Evolutionary conservation across 1,140 invertebrate species (phyloP).

Genomic region (Ericerus pela): DNA sequence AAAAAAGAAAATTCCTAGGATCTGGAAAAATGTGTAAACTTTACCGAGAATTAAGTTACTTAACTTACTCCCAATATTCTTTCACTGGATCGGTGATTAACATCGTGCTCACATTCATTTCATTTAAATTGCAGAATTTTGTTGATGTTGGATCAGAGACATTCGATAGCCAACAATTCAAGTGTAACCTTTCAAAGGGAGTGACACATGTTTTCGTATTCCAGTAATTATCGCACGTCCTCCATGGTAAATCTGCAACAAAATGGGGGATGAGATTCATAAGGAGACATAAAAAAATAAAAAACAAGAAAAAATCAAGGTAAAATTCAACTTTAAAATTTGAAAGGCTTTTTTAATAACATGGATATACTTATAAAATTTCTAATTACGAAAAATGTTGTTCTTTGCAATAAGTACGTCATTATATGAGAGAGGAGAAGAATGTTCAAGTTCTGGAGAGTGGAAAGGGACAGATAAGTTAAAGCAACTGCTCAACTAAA

Average conservation of each 20-base stretch:
- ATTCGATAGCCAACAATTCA: slow-evolving; percentile 58
- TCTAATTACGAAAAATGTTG: too few relatives aligned
- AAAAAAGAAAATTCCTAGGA: too few relatives aligned
- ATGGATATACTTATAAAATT: too few relatives aligned
- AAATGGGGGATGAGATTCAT: neutral
- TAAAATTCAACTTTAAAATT: too few relatives aligned
- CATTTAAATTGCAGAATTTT: slow-evolving; percentile 48
- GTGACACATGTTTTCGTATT: slow-evolving; percentile 71
- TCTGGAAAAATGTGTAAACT: too few relatives aligned
- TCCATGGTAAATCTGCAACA: slow-evolving; percentile 77
- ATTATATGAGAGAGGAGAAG: too few relatives aligned
- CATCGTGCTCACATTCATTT: slow-evolving; percentile 47
- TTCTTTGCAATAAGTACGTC: neutral
- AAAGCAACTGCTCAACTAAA: too few relatives aligned
- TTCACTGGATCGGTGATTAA: slow-evolving; percentile 76
- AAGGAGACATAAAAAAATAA: too few relatives aligned
- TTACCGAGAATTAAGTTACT: too few relatives aligned
- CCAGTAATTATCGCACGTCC: slow-evolving; percentile 87
- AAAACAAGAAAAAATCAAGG: too few relatives aligned
- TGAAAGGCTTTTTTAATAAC: too few relatives aligned
- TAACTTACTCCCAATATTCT: slow-evolving; percentile 89
- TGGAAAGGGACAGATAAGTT: neutral
- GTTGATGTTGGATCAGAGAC: slow-evolving; percentile 33
- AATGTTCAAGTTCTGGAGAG: too few relatives aligned
- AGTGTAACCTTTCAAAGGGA: slow-evolving; percentile 54